Evolutionary conservation across 2,888 invertebrate genomes (phyloP).

Genomic region (Drosophila phalerata): DNA sequence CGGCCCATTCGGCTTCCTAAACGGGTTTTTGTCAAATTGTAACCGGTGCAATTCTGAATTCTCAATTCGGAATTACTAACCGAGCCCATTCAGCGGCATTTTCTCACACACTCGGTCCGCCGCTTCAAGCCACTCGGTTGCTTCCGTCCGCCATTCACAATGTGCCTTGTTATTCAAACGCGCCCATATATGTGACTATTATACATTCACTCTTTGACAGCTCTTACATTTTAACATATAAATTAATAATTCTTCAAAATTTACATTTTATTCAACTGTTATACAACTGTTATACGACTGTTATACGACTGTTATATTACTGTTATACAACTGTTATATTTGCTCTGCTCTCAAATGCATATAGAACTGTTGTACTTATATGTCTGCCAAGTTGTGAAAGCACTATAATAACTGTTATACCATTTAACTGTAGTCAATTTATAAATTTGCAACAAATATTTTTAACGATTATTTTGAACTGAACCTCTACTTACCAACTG

Average conservation of each 20-base stretch:
- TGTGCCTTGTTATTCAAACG: background rate
- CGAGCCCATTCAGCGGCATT: slow-evolving; percentile 9
- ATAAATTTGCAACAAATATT: too few relatives aligned
- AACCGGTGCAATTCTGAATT: slow-evolving; percentile 28
- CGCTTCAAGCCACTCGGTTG: slow-evolving; percentile 7
- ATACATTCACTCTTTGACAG: background rate
- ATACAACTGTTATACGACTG: slow-evolving; percentile 21
- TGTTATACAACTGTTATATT: slow-evolving; percentile 14
- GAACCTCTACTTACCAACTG: background rate
- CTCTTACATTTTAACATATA: too few relatives aligned
- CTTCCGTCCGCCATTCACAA: slow-evolving; percentile 13
- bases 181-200: background rate
- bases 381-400: too few relatives aligned
- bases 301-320: slow-evolving; percentile 8
- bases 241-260: background rate
- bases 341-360: background rate
- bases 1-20: slow-evolving; percentile 51
- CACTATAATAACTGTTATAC: background rate
- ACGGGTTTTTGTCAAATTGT: slow-evolving; percentile 59
- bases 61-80: slow-evolving; percentile 27
- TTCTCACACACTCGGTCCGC: background rate
- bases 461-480: background rate
- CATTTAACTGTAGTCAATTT: background rate
- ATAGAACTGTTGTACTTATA: slow-evolving; percentile 9
- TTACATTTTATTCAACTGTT: slow-evolving; percentile 23